These are phyloP conservation scores for Salvelinus fontinalis DNA, from an alignment of 2,113 vertebrate species.

Conservation along the genomic window DNA sequence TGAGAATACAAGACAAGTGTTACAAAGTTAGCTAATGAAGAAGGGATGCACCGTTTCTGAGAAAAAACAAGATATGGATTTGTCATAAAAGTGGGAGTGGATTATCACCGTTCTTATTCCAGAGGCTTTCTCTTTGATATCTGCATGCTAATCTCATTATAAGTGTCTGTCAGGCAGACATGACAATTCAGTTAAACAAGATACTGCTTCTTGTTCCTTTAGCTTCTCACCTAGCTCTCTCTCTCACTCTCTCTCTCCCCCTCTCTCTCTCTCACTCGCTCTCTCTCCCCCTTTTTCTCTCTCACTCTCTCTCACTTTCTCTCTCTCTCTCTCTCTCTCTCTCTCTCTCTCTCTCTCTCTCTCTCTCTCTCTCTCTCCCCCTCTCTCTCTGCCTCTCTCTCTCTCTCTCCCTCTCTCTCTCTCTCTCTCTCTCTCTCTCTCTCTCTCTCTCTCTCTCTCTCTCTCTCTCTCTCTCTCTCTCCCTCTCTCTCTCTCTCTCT, in stretches of 20 bases:
- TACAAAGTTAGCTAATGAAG: constrained; percentile 54
- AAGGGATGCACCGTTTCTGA: constrained; percentile 54
- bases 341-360: too few relatives aligned
- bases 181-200: constrained; percentile 70
- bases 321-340: too few relatives aligned
- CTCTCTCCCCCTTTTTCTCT: too few relatives aligned
- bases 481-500: too few relatives aligned
- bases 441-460: too few relatives aligned
- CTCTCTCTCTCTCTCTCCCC: too few relatives aligned
- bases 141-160: constrained; percentile 69
- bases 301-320: too few relatives aligned
- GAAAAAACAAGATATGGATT: constrained; percentile 36
- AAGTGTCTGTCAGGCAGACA: constrained; percentile 70
- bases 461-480: too few relatives aligned
- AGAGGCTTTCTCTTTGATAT: constrained; percentile 63
- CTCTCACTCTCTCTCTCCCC: background rate
- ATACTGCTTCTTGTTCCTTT: constrained; percentile 54
- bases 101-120: constrained; percentile 61
- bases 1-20: constrained; percentile 47
- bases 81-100: constrained; percentile 56
- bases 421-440: too few relatives aligned
- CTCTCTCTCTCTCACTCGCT: too few relatives aligned
- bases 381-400: too few relatives aligned
- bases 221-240: constrained; percentile 34
- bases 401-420: too few relatives aligned